Evolutionary conservation across 2,113 vertebrate species (phyloP), one percentile per base, ranked within the genome.

Genomic region (Larimichthys crocea): DNA sequence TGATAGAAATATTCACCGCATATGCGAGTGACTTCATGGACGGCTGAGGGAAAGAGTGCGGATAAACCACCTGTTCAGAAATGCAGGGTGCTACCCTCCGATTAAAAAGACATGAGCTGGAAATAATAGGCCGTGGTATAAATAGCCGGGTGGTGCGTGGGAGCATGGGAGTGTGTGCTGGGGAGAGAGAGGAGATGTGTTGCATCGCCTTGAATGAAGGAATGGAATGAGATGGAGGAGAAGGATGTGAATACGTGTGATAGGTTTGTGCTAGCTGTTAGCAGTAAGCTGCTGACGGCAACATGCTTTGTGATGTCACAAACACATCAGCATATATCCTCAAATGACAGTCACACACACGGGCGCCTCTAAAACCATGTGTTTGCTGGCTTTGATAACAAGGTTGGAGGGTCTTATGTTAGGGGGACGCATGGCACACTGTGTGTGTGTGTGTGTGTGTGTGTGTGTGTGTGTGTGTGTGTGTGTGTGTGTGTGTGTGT

Each of bases 81-180:
- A 83, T 56, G 72, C 74, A 69, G 85, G 85, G 76, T 64, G 65
- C 75, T 80, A 81, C 86, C 79, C 80, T 86, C 79, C 44, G 80
- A 90, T 92, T 89, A 91, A 79, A 85, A 75, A 85, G 86, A 84
- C 85, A 79, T 42, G 81, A 90, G 86, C 80, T 88, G 88, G 53
- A 89, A 92, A 93, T 91, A 89, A 92, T 86, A 74, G 79, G 83
- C 83, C 52, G 69, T 2, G 59, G 40, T 90, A 89, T 87, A 89
- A 91, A 92, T 91, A 91, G 83, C 77, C 19, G 52, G 14, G 29
- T 3, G 26, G 19, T 29, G 82, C 52, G 83, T 88, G 86, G 84
- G 89, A 62, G 79, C 4, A 1, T 24, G 65, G 11, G 42, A 73
- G 71, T 84, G 85, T 86, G 83, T 76, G 46, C 55, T 11, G 52